A percentile compares a stretch with the other conserved stretches of the same genome.
Conservation (phyloP, 2,113 vertebrate species). For the Neotragus pygmaeus region DNA sequence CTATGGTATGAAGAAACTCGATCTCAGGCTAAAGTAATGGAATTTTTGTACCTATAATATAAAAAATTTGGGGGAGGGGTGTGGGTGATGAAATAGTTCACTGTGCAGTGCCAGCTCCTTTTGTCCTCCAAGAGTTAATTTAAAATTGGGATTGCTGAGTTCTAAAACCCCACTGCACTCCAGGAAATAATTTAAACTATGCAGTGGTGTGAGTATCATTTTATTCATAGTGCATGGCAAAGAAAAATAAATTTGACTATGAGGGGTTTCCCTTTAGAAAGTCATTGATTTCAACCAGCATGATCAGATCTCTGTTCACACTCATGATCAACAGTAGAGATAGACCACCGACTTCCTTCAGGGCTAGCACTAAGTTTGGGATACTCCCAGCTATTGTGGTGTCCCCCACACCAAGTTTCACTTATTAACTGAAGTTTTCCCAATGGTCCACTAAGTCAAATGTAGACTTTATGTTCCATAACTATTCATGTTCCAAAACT, state of each 20-base stretch:
- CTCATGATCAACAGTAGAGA: neutral
- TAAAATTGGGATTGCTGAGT: constrained; percentile 8
- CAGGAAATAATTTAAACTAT: constrained; percentile 49
- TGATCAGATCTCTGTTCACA: neutral
- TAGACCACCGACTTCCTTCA: neutral
- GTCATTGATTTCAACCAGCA: neutral
- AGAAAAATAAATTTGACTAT: constrained; percentile 50
- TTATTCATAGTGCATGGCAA: constrained; percentile 42
- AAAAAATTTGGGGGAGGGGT: neutral
- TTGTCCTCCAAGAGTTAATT: neutral
- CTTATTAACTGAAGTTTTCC: neutral
- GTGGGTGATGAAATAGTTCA: constrained; percentile 39
- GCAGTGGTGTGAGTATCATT: neutral
- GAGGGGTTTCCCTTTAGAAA: constrained; percentile 33
- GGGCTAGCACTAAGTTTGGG: neutral
- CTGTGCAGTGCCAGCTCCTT: neutral
- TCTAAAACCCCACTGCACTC: neutral
- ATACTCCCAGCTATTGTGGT: neutral
- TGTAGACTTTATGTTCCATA: neutral
- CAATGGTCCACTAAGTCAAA: neutral
- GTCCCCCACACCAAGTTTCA: neutral
- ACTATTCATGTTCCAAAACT: neutral
- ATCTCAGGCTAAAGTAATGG: constrained; percentile 33
- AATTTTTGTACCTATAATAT: constrained; percentile 40
- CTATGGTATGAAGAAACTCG: constrained; percentile 28